Percentiles rank a stretch among this genome's conserved stretches.
phyloP scores from a whole-genome alignment of 2,888 invertebrate species.

The Eilema griseolum region DNA sequence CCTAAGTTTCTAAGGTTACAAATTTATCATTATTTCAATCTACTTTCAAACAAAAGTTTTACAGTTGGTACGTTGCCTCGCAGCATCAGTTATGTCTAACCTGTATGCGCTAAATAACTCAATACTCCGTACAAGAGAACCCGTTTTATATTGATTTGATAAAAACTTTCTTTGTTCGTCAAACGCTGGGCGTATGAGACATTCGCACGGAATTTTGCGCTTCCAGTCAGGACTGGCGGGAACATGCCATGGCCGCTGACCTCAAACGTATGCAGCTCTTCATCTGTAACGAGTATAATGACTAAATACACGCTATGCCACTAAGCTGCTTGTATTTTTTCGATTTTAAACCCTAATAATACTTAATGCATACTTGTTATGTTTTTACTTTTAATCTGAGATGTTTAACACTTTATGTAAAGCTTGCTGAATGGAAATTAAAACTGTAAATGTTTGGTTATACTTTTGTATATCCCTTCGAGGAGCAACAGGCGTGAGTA shows the following conservation, averaged over 20 bases:
- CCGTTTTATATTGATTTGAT: constrained; percentile 37
- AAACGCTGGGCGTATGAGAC: constrained; percentile 41
- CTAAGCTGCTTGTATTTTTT: background rate
- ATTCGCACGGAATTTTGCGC: constrained; percentile 48
- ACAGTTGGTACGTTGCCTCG: constrained; percentile 5
- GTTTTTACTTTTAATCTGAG: background rate
- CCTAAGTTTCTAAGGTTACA: no score
- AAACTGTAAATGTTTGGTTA: no score
- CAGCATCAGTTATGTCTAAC: constrained; percentile 14
- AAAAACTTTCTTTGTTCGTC: constrained; percentile 50
- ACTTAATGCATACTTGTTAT: no score
- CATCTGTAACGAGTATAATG: background rate
- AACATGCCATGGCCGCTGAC: constrained; percentile 16
- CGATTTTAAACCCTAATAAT: background rate
- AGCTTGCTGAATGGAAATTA: no score
- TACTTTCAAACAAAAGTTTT: background rate
- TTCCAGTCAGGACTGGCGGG: constrained; percentile 17
- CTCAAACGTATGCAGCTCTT: constrained; percentile 1
- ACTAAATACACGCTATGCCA: background rate
- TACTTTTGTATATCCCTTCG: no score
- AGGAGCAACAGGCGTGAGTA: no score
- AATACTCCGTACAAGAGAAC: constrained; percentile 21
- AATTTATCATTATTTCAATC: background rate
- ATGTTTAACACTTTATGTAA: background rate
- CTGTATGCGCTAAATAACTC: constrained; percentile 12